Evolutionary conservation across 2,797 vertebrate species (phyloP).

Genomic region (Phataginus tetradactyla): DNA sequence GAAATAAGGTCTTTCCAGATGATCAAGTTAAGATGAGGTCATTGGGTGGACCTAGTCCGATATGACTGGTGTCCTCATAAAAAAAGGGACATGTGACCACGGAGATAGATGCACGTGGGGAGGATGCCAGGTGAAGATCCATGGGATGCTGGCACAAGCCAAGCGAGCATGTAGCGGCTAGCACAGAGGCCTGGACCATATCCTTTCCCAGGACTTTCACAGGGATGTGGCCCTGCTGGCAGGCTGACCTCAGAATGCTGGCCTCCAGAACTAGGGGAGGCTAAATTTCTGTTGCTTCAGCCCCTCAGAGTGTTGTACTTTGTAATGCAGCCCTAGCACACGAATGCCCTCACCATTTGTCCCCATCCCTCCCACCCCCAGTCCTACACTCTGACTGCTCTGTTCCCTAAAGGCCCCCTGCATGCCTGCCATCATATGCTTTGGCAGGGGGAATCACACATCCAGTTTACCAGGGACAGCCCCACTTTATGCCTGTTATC

Average conservation of each 20-base stretch:
- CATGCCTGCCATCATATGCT: background rate
- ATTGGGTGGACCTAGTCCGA: background rate
- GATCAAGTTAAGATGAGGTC: background rate
- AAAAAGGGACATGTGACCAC: background rate
- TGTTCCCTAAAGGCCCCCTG: background rate
- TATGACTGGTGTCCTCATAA: background rate
- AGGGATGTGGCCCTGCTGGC: background rate
- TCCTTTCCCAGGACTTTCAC: background rate
- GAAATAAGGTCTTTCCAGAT: conserved; percentile 7
- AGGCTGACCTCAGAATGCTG: background rate
- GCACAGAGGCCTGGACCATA: background rate
- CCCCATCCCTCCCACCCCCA: background rate
- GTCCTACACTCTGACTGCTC: background rate
- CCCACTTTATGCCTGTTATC: background rate
- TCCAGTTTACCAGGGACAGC: background rate
- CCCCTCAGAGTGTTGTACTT: background rate
- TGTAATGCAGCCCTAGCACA: background rate
- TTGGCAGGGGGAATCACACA: background rate
- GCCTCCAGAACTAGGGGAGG: background rate
- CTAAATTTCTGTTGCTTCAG: background rate
- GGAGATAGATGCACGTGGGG: background rate
- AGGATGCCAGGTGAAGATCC: background rate
- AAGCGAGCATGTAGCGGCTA: background rate
- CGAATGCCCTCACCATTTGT: background rate
- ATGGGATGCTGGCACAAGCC: background rate